Evolutionary conservation across 2,888 invertebrate species (phyloP).

Genomic region (Drosophila mayaguana): DNA sequence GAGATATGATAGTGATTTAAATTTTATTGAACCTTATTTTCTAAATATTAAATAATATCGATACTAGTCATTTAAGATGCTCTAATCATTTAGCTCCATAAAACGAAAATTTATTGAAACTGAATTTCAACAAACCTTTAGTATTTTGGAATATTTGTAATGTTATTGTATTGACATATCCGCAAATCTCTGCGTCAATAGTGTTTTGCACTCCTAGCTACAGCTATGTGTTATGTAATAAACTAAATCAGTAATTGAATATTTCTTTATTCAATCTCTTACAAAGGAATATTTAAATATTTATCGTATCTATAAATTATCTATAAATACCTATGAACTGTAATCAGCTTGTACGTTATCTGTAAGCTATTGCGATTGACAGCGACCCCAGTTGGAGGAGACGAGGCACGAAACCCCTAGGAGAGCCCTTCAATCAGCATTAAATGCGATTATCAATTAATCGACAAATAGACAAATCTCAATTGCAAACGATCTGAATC

Average conservation of each 20-base stretch:
- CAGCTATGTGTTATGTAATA: not conserved
- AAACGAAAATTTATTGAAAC: too few species aligned
- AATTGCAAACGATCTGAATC: slow-evolving; percentile 42
- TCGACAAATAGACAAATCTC: slow-evolving; percentile 43
- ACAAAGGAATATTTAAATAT: slow-evolving; percentile 5
- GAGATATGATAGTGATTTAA: too few species aligned
- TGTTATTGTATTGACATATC: not conserved
- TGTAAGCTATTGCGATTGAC: not conserved
- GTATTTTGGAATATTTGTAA: too few species aligned
- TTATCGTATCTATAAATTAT: not conserved
- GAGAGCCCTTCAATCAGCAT: slow-evolving; percentile 37
- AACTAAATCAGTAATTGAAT: not conserved
- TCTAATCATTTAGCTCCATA: too few species aligned
- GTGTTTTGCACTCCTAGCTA: not conserved
- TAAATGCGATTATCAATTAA: slow-evolving; percentile 49
- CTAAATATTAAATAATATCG: too few species aligned
- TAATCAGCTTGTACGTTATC: not conserved
- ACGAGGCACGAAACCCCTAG: not conserved
- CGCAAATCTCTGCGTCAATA: not conserved
- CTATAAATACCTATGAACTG: not conserved
- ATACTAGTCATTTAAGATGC: too few species aligned
- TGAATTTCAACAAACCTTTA: too few species aligned
- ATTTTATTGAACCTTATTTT: too few species aligned
- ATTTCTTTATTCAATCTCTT: not conserved
- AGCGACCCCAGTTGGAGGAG: not conserved